Base-by-base conservation (phyloP, 1,140 invertebrate species). In the Nixonia krombeini region DNA sequence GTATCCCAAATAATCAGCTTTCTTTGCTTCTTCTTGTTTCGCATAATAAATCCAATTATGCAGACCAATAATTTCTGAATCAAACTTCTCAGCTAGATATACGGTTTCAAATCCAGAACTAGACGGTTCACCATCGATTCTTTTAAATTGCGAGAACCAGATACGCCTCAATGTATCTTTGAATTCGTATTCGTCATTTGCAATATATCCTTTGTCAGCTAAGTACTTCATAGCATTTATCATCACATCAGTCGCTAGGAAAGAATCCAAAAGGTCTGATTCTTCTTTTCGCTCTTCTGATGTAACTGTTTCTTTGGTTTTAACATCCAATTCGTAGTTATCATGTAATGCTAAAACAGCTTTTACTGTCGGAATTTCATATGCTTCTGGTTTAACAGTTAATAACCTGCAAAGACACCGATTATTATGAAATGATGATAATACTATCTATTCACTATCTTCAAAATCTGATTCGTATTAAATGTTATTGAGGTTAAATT, bases 1-100 rank as follows among this genome's bases (percentile, higher is more conserved):
- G 52, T 87, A 88, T 25, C 89, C 88, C 37, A 86, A 75, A 73
- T 90, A 90, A 61, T 89, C 84, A 3, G 80, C 29, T 6, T 89
- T 85, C 9, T 85, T 84, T 2, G 83, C 81, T 2, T 82, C 78
- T 58, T 87, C 85, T 62, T 90, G 88, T 47, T 87, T 85, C 2
- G 81, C 81, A 51, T 86, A 89, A 50, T 87, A 87, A 21, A 90
- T 83, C 89, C 89, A 90, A 68, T 88, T 87, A 66, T 90, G 89
- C 41, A 90, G 77, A 3, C 89, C 89, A 46, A 85, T 86, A 10
- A 90, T 86, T 53, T 87, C 84, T 0, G 81, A 80, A 10, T 85
- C 85, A 35, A 88, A 86, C 31, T 88, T 79, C 69, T 90, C 89
- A 15, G 89, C 88, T 0, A 90, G 64, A 59, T 88, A 90, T 1